Evolutionary conservation across 37 sponge, comb jelly and placozoan species (phyloP).

Genomic region (Sycon ciliatum): DNA sequence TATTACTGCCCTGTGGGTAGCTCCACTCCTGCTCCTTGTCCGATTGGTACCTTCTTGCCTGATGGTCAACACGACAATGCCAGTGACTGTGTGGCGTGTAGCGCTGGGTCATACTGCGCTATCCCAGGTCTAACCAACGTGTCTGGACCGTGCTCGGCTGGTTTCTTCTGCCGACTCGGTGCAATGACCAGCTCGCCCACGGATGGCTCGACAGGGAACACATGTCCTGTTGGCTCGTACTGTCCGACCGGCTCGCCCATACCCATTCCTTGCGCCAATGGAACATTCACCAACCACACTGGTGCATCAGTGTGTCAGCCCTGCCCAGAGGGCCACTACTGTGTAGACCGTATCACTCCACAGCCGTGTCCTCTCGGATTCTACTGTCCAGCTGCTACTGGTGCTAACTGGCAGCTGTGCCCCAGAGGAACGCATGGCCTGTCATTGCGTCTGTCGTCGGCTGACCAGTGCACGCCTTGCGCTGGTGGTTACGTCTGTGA

Average conservation of each 20-base stretch:
- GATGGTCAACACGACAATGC: not conserved
- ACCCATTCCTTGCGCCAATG: conserved; percentile 19
- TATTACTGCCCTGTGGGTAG: conserved; percentile 30
- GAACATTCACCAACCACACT: conserved; percentile 19
- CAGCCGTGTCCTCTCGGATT: conserved; percentile 10
- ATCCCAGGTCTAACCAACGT: not conserved
- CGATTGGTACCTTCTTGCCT: conserved; percentile 26
- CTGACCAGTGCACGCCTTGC: not conserved
- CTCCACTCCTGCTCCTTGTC: conserved; percentile 10
- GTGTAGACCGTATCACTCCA: conserved; percentile 10
- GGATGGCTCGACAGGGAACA: not conserved
- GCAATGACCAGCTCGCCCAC: not conserved
- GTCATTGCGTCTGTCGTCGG: not conserved
- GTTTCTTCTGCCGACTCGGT: not conserved
- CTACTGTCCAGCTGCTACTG: conserved; percentile 13
- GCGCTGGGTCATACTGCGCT: conserved; percentile 30
- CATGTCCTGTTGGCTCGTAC: conserved; percentile 33
- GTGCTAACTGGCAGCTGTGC: not conserved
- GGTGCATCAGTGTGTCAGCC: conserved; percentile 11
- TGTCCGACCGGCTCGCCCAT: conserved; percentile 19
- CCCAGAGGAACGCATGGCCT: not conserved
- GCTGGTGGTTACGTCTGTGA: not conserved
- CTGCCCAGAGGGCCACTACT: conserved; percentile 37
- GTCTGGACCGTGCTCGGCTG: not conserved
- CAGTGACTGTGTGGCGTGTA: conserved; percentile 14